phyloP scores from a whole-genome alignment of 2,113 vertebrate species.

The Myotis davidii region DNA sequence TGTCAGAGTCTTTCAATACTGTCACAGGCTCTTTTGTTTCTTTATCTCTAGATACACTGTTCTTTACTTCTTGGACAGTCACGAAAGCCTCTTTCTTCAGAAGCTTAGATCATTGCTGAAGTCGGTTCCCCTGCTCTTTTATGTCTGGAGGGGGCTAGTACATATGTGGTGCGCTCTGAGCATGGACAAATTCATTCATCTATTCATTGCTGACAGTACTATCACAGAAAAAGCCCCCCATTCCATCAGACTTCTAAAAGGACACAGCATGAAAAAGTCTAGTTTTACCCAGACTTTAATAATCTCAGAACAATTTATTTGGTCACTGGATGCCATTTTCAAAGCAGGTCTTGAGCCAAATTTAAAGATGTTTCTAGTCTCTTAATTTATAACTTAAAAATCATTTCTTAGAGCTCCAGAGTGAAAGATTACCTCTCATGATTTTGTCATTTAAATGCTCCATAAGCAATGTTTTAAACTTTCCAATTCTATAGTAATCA shows the following conservation, averaged over 20 bases:
- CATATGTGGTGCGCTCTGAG: slow-evolving; percentile 83
- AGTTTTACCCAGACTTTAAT: slow-evolving; percentile 71
- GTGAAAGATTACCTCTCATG: neutral
- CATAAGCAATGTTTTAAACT: slow-evolving; percentile 43
- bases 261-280: slow-evolving; percentile 62
- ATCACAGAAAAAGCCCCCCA: slow-evolving; percentile 78
- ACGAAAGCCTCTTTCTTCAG: slow-evolving; percentile 64
- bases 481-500: slow-evolving; percentile 39
- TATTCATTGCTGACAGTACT: slow-evolving; percentile 79
- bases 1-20: slow-evolving; percentile 82
- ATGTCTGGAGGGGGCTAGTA: slow-evolving; percentile 70
- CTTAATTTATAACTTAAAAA: slow-evolving; percentile 50
- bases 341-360: slow-evolving; percentile 67
- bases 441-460: slow-evolving; percentile 7
- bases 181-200: slow-evolving; percentile 82
- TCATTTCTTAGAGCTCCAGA: slow-evolving; percentile 52
- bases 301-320: slow-evolving; percentile 65
- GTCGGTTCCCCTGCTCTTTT: slow-evolving; percentile 77
- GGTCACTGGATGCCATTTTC: slow-evolving; percentile 56
- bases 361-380: slow-evolving; percentile 69
- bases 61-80: slow-evolving; percentile 71
- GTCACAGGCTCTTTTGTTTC: slow-evolving; percentile 86
- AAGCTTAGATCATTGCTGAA: slow-evolving; percentile 65
- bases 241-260: slow-evolving; percentile 74
- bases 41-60: slow-evolving; percentile 79